phyloP scores from a whole-genome alignment of 2,797 vertebrate genomes.

The Halcyon smyrnensis region DNA sequence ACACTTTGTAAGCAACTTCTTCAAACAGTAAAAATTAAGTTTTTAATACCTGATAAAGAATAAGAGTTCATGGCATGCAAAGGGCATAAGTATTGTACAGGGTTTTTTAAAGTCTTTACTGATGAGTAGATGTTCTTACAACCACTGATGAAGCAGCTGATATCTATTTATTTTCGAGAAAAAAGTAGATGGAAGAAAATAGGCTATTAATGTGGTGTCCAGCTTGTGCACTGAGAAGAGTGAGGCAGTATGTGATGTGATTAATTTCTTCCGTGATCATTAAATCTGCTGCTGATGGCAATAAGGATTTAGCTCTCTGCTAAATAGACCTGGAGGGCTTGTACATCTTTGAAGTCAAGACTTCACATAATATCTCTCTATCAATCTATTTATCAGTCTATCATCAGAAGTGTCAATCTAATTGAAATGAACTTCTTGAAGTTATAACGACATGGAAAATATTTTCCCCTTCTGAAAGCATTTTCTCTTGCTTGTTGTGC shows the following conservation, averaged over 20 bases:
- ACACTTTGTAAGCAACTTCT: background rate
- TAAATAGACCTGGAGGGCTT: constrained; percentile 26
- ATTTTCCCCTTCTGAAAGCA: background rate
- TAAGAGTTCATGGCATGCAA: background rate
- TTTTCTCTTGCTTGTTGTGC: background rate
- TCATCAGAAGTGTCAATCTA: background rate
- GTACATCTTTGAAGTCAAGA: constrained; percentile 22
- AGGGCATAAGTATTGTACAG: background rate
- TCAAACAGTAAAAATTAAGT: background rate
- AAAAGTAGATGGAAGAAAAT: background rate
- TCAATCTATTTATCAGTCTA: background rate
- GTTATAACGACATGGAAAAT: background rate
- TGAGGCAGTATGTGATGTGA: background rate
- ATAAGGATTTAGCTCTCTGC: constrained; percentile 6
- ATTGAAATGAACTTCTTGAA: background rate
- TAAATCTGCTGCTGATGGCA: constrained; percentile 14
- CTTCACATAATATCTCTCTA: background rate
- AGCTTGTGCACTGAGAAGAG: background rate
- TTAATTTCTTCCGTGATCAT: constrained; percentile 16
- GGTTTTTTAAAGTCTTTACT: background rate
- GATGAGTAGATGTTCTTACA: background rate
- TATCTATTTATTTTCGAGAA: background rate
- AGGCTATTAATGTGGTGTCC: background rate
- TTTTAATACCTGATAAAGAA: background rate
- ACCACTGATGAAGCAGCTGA: background rate